phyloP scores from a whole-genome alignment of 2,113 vertebrate genomes.

The Theristicus caerulescens region DNA sequence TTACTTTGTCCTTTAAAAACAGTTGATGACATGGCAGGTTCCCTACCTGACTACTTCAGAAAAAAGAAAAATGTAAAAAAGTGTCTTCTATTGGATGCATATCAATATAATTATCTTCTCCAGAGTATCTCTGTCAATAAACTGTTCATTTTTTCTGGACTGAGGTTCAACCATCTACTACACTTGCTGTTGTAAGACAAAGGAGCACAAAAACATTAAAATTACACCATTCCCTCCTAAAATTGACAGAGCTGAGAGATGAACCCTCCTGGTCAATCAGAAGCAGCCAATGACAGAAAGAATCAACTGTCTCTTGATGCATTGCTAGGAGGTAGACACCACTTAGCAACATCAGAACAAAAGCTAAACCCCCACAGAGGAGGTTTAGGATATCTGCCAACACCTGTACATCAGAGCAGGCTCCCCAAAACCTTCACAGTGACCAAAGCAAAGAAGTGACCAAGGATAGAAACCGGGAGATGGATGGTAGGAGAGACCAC shows the following conservation, averaged over 20 bases:
- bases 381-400: not conserved
- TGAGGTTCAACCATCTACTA: not conserved
- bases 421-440: not conserved
- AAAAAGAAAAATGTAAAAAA: not conserved
- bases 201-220: not conserved
- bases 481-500: not conserved
- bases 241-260: not conserved
- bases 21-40: not conserved
- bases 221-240: not conserved
- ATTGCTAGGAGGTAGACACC: not conserved
- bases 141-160: not conserved
- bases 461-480: not conserved
- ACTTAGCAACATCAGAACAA: not conserved
- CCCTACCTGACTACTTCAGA: not conserved
- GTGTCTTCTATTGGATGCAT: not conserved
- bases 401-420: not conserved
- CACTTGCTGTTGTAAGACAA: not conserved
- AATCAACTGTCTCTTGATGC: not conserved
- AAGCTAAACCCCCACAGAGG: not conserved
- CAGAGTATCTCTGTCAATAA: not conserved
- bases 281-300: not conserved
- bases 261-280: not conserved
- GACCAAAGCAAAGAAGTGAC: not conserved
- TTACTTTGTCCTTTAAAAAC: slow-evolving; percentile 28
- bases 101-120: not conserved